Evolutionary conservation across 2,888 invertebrate genomes (phyloP), one percentile per base, ranked within the genome.

Genomic region (Dicyrtoma fusca): DNA sequence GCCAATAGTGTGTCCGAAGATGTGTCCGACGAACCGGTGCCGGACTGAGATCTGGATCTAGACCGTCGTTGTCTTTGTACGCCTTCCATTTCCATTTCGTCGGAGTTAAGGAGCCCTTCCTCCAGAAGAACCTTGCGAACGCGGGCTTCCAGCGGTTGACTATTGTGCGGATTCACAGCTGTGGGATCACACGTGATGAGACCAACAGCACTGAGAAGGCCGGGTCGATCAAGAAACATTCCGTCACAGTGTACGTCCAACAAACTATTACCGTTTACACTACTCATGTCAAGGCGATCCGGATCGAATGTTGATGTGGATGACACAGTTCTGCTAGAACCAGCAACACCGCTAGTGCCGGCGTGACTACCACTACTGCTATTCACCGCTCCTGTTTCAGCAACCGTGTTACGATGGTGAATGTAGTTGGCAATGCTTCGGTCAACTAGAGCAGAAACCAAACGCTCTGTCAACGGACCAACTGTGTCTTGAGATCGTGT

Each of bases 361-460:
- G 8, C 8, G 34, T 3, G 3, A 34, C 34, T 34, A 8, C 34
- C 8, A 8, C 34, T 34, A 8, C 4, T 34, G 34, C 34, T 34
- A 34, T 34, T 34, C 8, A 8, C 34, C 4, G 4, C 8, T 34
- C 34, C 34, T 3, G 8, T 8, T 3, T 5, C 34, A 34, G 34
- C 34, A 3, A 3, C 34, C 3, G 4, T 34, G 34, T 34, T 34
- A 34, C 34, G 34, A 8, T 34, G 34, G 34, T 34, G 57, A 25
- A 25, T 57, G n/a, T 25, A 57, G 21, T 26, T 57, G 1, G 57
- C n/a, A 53, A 65, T 25, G 6, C 65, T 47, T 17, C 25, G 62
- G 47, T 71, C 70, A 23, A 71, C 70, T 3, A 71, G 53, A 6
- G 70, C 70, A 4, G 53, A 53, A 21, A 71, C 70, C 19, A 71